Evolutionary conservation across 1,140 invertebrate genomes (phyloP).

Genomic region (Drosophila takahashii): DNA sequence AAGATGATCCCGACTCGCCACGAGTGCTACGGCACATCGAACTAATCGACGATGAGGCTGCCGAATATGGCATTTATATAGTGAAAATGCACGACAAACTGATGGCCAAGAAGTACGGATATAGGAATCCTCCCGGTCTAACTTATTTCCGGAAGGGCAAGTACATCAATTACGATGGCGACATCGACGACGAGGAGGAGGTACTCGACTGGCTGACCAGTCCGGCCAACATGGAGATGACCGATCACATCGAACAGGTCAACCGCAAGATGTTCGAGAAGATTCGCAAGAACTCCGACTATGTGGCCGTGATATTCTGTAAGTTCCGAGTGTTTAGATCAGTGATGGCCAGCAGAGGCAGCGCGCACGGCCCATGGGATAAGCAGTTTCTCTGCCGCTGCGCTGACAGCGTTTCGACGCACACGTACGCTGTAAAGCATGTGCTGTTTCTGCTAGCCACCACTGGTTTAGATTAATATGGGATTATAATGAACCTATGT

Average conservation of each 20-base stretch:
- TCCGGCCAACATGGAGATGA: slow-evolving; percentile 97
- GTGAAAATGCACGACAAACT: slow-evolving; percentile 95
- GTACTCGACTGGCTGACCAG: slow-evolving; percentile 97
- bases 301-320: slow-evolving; percentile 98
- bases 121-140: slow-evolving; percentile 94
- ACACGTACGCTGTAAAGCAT: no score
- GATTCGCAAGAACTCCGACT: slow-evolving; percentile 95
- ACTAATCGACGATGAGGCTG: slow-evolving; percentile 95
- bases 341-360: no score
- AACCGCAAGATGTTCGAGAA: slow-evolving; percentile 97
- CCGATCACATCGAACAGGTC: slow-evolving; percentile 96
- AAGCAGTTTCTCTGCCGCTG: no score
- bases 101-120: slow-evolving; percentile 98
- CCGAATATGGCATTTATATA: slow-evolving; percentile 96
- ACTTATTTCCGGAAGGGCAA: slow-evolving; percentile 96
- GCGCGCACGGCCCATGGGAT: no score
- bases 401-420: no score
- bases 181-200: slow-evolving; percentile 97
- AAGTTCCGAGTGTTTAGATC: slow-evolving; percentile 85
- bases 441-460: no score
- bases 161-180: slow-evolving; percentile 95
- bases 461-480: not conserved
- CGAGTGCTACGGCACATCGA: slow-evolving; percentile 93
- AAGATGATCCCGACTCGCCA: slow-evolving; percentile 91
- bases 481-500: not conserved